These are phyloP conservation scores for Clarias macrocephalus DNA, from an alignment of 2,113 vertebrate genomes.

Conservation along the genomic window DNA sequence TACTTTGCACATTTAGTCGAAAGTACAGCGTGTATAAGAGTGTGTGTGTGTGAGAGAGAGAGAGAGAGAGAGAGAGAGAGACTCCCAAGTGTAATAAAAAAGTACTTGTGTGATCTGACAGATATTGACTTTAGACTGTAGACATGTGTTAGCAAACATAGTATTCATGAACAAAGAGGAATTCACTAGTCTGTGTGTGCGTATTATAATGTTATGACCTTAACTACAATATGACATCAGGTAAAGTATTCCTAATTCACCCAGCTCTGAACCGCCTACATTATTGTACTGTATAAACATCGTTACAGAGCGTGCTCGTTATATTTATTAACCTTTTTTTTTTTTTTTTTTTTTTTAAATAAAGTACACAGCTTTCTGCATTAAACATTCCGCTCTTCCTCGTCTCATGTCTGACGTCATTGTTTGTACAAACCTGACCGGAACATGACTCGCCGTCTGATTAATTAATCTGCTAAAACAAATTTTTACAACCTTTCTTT, in stretches of 20 bases:
- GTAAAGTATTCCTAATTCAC: neutral
- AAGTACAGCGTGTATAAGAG: slow-evolving; percentile 47
- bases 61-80: neutral
- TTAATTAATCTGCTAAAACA: slow-evolving; percentile 77
- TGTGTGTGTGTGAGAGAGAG: slow-evolving; percentile 12
- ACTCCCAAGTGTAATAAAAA: slow-evolving; percentile 55
- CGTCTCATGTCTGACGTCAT: slow-evolving; percentile 34
- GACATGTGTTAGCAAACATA: slow-evolving; percentile 54
- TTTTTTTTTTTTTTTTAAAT: too few relatives aligned
- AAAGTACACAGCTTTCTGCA: neutral
- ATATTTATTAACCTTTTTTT: neutral
- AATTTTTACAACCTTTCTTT: slow-evolving; percentile 67
- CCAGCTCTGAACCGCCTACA: neutral
- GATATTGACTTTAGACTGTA: slow-evolving; percentile 51
- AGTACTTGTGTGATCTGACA: slow-evolving; percentile 48
- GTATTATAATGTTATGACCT: slow-evolving; percentile 1
- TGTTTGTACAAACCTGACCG: slow-evolving; percentile 52
- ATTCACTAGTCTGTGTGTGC: slow-evolving; percentile 6
- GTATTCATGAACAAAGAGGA: slow-evolving; percentile 40
- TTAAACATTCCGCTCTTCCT: neutral
- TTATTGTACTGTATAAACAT: neutral
- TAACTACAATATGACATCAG: slow-evolving; percentile 26
- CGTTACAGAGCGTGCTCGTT: neutral
- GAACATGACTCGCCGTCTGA: slow-evolving; percentile 60
- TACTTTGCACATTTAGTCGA: slow-evolving; percentile 57